Base-by-base conservation (phyloP, 2,797 vertebrate genomes). In the Squalus acanthias region DNA sequence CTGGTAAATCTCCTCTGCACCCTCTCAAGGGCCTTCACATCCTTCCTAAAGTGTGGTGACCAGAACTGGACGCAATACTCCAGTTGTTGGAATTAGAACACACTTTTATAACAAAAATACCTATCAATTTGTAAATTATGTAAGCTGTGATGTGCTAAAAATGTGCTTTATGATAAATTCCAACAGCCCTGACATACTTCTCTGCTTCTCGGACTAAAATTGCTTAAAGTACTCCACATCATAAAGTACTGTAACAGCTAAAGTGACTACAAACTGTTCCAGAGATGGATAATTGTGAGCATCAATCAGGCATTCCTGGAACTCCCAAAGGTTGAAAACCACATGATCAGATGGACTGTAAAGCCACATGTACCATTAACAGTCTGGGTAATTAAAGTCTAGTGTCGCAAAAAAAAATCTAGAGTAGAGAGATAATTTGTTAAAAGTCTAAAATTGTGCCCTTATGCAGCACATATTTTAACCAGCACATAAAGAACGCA, bases 81-180 rank as follows among this genome's bases (percentile, higher is more conserved):
- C 39, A 20, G 89, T 3, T 67, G 39, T 65, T 67, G 60, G 89
- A n/a, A 39, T 39, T 20, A 92, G 33, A 92, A 65, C 60, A 10
- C 17, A 22, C 5, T 0, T 29, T 17, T 29, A 12, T 60, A 82
- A 15, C 15, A 82, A 82, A 82, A 82, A 46, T 46, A 33, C n/a
- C 8, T 22, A 20, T 8, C 46, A 17, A 89, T 60, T 17, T 67
- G 89, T 7, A 69, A 93, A 39, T 46, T 67, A 12, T 24, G n/a
- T 0, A 46, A 24, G n/a, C 39, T 65, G 15, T 33, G 29, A 33
- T n/a, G 26, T 60, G 50, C 29, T 95, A n/a, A 95, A 76, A 76
- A 65, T 92, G 57, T 92, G 12, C 29, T 29, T 76, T 50, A 95
- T 17, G 50, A 60, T 95, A 95, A 57, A 95, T 76, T 69, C 94